Percentiles rank a stretch among this genome's conserved stretches.
phyloP scores from a whole-genome alignment of 2,888 invertebrate genomes.

The Himalopsyche japonica region DNA sequence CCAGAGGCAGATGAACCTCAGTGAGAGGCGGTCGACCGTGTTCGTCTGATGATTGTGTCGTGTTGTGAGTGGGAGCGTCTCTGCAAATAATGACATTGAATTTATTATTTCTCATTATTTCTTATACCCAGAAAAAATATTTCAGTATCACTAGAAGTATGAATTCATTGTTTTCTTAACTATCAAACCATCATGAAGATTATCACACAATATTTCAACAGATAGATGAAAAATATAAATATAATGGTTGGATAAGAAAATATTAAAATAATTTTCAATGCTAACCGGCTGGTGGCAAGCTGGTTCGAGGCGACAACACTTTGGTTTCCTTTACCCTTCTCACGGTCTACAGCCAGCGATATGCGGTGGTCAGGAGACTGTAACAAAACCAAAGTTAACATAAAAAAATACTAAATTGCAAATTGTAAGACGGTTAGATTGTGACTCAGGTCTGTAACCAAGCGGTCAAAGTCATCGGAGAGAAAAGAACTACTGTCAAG shows the following conservation, averaged over 20 bases:
- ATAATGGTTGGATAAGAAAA: not conserved
- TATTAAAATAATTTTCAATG: not conserved
- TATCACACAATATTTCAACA: not conserved
- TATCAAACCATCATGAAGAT: no score
- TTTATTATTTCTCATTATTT: not conserved
- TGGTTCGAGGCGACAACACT: slow-evolving; percentile 4
- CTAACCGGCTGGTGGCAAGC: slow-evolving; percentile 35
- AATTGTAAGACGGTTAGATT: no score
- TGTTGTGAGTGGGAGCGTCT: slow-evolving; percentile 39
- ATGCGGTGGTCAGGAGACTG: slow-evolving; percentile 39
- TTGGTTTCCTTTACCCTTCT: slow-evolving; percentile 36
- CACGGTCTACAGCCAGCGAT: slow-evolving; percentile 37
- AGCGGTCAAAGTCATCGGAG: no score
- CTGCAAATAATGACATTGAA: slow-evolving; percentile 4
- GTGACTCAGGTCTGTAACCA: no score
- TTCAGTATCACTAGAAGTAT: no score
- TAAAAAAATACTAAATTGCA: not conserved
- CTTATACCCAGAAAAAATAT: not conserved
- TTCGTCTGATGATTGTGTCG: slow-evolving; percentile 39
- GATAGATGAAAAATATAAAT: no score
- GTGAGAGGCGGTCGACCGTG: slow-evolving; percentile 32
- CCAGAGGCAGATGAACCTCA: slow-evolving; percentile 33
- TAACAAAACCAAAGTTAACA: not conserved
- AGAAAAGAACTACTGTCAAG: no score
- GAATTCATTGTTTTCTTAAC: no score